Base-by-base conservation (phyloP, 2,888 invertebrate genomes). In the Dascillus cervinus region DNA sequence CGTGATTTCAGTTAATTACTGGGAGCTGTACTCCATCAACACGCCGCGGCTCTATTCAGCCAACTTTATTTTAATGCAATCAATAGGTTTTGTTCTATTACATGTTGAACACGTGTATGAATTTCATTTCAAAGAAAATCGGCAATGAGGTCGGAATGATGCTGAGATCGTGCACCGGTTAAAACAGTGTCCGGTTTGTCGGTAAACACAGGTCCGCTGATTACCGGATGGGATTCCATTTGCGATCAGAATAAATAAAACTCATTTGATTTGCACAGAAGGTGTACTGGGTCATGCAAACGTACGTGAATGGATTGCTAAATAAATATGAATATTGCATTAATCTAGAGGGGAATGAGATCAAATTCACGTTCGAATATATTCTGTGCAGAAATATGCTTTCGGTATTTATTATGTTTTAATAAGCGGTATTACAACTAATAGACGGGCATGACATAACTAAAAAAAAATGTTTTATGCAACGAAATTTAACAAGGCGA, bases 1-100 rank as follows among this genome's bases (percentile, higher is more conserved):
- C 55, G 54, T 55, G 55, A 54, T 46, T 49, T 32, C 37, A 48
- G 52, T 53, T 55, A 54, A 55, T 55, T 53, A 55, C 48, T 44
- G 46, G 45, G 36, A 43, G 36, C 32, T 45, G 46, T 38, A 45
- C 41, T 33, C 37, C 37, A 39, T 41, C 39, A 28, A 32, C 29
- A 22, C 32, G 27, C 28, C 25, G 24, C 29, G 15, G 30, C 20
- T 22, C 26, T 36, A 32, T 41, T 29, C 32, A 29, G 19, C 32
- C 30, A 34, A 37, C 32, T 35, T 35, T 31, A 13, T 26, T n/a
- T n/a, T 10, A 37, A 24, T 14, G 29, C 12, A 39, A 37, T 39
- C 41, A 29, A 41, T 41, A 33, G 29, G 27, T 25, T 29, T 11
- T 29, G 11, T 24, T 13, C 14, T 22, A 20, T 12, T 34, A 31